Evolutionary conservation across 2,888 invertebrate species (phyloP).

Genomic region (Fragum whitleyi): DNA sequence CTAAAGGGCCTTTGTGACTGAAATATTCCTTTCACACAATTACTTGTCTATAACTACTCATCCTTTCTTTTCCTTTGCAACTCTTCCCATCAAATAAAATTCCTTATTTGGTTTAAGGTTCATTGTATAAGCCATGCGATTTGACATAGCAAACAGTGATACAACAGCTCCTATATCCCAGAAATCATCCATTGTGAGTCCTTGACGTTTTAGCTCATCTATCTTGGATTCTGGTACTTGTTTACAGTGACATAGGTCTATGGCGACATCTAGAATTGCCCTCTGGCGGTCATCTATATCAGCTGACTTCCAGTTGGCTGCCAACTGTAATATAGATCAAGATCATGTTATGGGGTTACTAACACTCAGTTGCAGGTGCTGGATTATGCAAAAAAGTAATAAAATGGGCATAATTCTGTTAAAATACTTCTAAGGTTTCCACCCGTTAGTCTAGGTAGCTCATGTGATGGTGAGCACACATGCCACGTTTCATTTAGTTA

Average conservation of each 20-base stretch:
- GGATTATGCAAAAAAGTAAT: too few relatives aligned
- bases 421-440: too few relatives aligned
- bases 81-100: conserved; percentile 79
- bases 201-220: conserved; percentile 70
- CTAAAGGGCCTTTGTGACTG: too few relatives aligned
- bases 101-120: conserved; percentile 79
- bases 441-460: too few relatives aligned
- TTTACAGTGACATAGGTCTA: conserved; percentile 73
- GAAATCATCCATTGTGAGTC: conserved; percentile 76
- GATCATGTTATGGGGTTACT: not conserved
- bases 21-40: too few relatives aligned
- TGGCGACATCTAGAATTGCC: conserved; percentile 79
- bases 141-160: conserved; percentile 80
- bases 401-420: too few relatives aligned
- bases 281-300: conserved; percentile 75
- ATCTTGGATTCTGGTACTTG: conserved; percentile 71
- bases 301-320: conserved; percentile 76
- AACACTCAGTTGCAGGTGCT: too few relatives aligned
- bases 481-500: too few relatives aligned
- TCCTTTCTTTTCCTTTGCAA: conserved; percentile 65
- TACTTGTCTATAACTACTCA: not conserved
- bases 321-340: conserved; percentile 66
- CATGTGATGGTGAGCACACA: too few relatives aligned
- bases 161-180: conserved; percentile 81
- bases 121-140: conserved; percentile 78